phyloP scores from a whole-genome alignment of 2,797 vertebrate species.

The Enteromius radiatus region DNA sequence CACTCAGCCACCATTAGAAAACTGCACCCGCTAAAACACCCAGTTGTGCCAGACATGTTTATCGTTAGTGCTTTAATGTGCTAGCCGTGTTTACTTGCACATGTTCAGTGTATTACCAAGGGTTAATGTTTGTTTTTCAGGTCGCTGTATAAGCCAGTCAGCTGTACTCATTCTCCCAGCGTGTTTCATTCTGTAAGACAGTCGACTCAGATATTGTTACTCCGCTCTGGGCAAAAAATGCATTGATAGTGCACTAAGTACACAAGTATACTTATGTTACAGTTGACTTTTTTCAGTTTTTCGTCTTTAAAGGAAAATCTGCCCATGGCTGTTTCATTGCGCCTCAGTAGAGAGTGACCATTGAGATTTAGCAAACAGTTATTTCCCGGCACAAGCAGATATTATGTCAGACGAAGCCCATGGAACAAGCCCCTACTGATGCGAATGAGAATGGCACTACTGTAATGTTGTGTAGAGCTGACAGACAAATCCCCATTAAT shows the following conservation, averaged over 20 bases:
- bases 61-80: constrained; percentile 26
- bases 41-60: constrained; percentile 41
- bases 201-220: constrained; percentile 44
- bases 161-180: constrained; percentile 38
- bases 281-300: constrained; percentile 41
- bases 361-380: constrained; percentile 35
- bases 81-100: constrained; percentile 41
- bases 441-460: constrained; percentile 33
- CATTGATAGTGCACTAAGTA: constrained; percentile 47
- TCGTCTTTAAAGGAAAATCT: constrained; percentile 44
- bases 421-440: constrained; percentile 10
- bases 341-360: constrained; percentile 51
- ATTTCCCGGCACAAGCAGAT: constrained; percentile 38
- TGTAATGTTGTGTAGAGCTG: constrained; percentile 41
- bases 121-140: constrained; percentile 48
- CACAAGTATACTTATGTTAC: constrained; percentile 50
- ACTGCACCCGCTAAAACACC: constrained; percentile 11
- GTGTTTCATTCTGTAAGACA: constrained; percentile 42
- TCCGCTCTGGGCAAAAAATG: constrained; percentile 37
- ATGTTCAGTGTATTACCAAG: constrained; percentile 29
- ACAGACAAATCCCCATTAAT: constrained; percentile 20
- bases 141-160: constrained; percentile 28
- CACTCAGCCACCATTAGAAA: constrained; percentile 18
- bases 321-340: constrained; percentile 51
- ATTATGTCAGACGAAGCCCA: constrained; percentile 20